Evolutionary conservation across 2,888 invertebrate species (phyloP), one percentile per base, ranked within the genome.

Genomic region (Cremastinae sp.): DNA sequence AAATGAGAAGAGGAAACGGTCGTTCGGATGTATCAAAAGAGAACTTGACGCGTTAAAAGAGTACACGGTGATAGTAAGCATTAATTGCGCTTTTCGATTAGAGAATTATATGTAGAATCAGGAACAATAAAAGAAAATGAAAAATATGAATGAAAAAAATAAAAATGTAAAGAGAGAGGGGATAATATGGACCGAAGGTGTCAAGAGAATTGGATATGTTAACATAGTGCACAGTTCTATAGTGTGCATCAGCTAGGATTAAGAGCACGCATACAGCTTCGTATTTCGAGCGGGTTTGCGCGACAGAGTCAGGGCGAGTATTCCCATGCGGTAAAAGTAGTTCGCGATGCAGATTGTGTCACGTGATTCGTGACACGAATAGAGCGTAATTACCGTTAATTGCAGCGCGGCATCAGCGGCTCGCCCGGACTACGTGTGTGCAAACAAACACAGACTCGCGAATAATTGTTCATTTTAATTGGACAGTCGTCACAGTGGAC

Each of bases 391-490:
- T 83, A 80, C 45, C 77, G 79, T 80, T 83, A 81, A 84, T 83
- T 80, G 81, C 79, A 55, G 51, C 68, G 78, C 78, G 79, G 66
- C 75, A 71, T 68, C 62, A 62, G 69, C 64, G 78, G 74, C 75
- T 76, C 74, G 73, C 74, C 69, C 47, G 20, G 68, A 59, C 18
- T 59, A 70, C 28, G 22, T 62, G 28, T 28, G 28, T 28, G 28
- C 28, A 28, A 28, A 28, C 28, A 28, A 28, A 28, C 28, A 28
- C 28, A 28, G 28, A 2, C 28, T 28, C 2, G 28, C 28, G 28
- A 28, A 68, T 80, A 78, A 81, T 78, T 77, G 79, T 78, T 66
- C 56, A 76, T 83, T 83, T 81, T 84, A 84, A 84, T 83, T 81
- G 84, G 75, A 53, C 76, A 78, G 77, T 70, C 64, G 77, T 69